Evolutionary conservation across 1,140 invertebrate species (phyloP).

Genomic region (Teleopsis dalmanni): DNA sequence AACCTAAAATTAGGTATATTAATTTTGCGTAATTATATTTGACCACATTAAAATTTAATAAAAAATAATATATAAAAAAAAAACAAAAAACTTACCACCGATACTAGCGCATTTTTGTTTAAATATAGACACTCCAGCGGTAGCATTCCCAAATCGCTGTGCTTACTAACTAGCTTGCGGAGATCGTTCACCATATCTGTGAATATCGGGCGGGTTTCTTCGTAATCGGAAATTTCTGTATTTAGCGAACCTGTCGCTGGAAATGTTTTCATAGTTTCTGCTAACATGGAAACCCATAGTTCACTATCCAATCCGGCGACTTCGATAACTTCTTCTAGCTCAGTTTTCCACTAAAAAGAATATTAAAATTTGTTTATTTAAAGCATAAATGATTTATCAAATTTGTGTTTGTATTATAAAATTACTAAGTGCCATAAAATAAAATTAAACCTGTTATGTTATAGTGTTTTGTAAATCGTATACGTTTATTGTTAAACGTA

Average conservation of each 20-base stretch:
- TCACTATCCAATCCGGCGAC: slow-evolving; percentile 85
- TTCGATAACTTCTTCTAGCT: slow-evolving; percentile 89
- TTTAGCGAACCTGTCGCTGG: slow-evolving; percentile 82
- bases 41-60: background rate
- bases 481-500: too few relatives aligned
- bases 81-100: slow-evolving; percentile 59
- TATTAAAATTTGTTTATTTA: background rate
- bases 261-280: slow-evolving; percentile 89
- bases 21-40: slow-evolving; percentile 1
- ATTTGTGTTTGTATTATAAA: too few relatives aligned
- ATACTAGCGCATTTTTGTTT: slow-evolving; percentile 84
- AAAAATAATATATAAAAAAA: background rate
- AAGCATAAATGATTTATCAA: background rate
- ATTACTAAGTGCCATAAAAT: too few relatives aligned
- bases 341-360: slow-evolving; percentile 71
- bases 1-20: slow-evolving; percentile 40
- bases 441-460: too few relatives aligned
- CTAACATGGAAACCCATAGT: slow-evolving; percentile 94
- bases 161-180: slow-evolving; percentile 75
- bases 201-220: slow-evolving; percentile 83
- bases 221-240: slow-evolving; percentile 70
- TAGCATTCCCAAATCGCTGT: slow-evolving; percentile 77
- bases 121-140: slow-evolving; percentile 95
- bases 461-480: too few relatives aligned
- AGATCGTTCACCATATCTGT: slow-evolving; percentile 84